phyloP scores from a whole-genome alignment of 2,888 invertebrate species.

The Tinea trinotella region DNA sequence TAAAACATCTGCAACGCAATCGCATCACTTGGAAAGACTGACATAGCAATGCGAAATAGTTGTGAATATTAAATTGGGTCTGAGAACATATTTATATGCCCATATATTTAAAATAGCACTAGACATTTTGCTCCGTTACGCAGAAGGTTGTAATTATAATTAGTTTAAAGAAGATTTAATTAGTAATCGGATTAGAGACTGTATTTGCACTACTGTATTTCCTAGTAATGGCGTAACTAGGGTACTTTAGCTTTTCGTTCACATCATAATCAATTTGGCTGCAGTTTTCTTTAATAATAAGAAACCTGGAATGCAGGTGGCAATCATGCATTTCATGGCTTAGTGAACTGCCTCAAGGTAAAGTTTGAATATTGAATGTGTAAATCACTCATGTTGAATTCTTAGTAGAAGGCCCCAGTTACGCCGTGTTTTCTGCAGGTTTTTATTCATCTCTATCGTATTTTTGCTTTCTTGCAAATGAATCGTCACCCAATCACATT shows the following conservation, averaged over 20 bases:
- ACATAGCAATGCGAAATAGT: slow-evolving; percentile 18
- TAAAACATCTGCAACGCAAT: neutral
- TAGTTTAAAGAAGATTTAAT: slow-evolving; percentile 34
- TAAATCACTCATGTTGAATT: too few species aligned
- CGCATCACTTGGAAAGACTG: slow-evolving; percentile 18
- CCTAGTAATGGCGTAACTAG: slow-evolving; percentile 29
- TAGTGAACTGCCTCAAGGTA: too few species aligned
- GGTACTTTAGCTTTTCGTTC: too few species aligned
- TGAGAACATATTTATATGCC: slow-evolving; percentile 33
- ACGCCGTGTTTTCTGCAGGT: neutral
- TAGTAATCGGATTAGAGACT: slow-evolving; percentile 61
- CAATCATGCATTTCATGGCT: too few species aligned
- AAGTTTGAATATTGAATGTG: too few species aligned
- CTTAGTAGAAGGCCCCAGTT: neutral
- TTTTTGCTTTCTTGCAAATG: slow-evolving; percentile 31
- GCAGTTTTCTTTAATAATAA: too few species aligned
- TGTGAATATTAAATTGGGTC: slow-evolving; percentile 11
- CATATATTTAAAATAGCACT: slow-evolving; percentile 48
- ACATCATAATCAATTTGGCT: too few species aligned
- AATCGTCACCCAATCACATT: slow-evolving; percentile 35
- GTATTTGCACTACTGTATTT: slow-evolving; percentile 63
- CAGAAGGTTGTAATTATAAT: slow-evolving; percentile 69
- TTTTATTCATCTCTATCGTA: neutral
- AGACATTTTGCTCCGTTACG: slow-evolving; percentile 65
- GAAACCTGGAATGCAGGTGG: too few species aligned